These are phyloP conservation scores for Anguilla pacifica DNA, from an alignment of 2,797 vertebrate species.

Conservation along the genomic window DNA sequence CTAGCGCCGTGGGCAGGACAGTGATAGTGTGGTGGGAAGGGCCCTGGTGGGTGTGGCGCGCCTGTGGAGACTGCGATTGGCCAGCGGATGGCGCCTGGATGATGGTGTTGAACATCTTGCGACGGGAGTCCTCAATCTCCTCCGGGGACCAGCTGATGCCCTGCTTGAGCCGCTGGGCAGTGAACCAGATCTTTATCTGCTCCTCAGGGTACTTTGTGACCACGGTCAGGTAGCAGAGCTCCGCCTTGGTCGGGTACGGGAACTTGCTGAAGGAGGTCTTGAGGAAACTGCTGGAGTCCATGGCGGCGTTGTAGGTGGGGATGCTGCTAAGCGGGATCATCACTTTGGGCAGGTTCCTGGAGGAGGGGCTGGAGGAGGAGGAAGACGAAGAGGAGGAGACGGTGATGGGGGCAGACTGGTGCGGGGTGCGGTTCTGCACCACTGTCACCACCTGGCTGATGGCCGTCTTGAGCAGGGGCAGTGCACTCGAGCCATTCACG, in stretches of 20 bases:
- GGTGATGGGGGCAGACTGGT: conserved; percentile 61
- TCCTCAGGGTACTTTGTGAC: conserved; percentile 98
- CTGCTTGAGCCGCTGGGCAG: conserved; percentile 95
- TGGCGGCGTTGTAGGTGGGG: conserved; percentile 91
- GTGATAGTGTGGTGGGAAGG: conserved; percentile 79
- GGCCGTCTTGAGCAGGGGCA: conserved; percentile 83
- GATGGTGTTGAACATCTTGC: conserved; percentile 98
- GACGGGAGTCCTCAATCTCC: conserved; percentile 94
- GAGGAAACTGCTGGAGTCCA: conserved; percentile 98
- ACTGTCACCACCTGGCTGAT: conserved; percentile 81
- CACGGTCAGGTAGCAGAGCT: conserved; percentile 96
- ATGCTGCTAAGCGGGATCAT: conserved; percentile 99
- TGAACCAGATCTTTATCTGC: conserved; percentile 99
- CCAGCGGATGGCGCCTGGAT: conserved; percentile 78
- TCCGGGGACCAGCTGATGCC: conserved; percentile 99
- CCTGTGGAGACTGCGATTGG: conserved; percentile 67
- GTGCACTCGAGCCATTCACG: conserved; percentile 76
- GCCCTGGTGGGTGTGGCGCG: conserved; percentile 73
- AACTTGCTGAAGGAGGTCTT: conserved; percentile 98
- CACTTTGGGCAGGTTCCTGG: conserved; percentile 90
- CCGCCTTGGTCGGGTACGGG: conserved; percentile 96
- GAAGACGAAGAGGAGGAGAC: conserved; percentile 54
- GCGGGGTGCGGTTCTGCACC: conserved; percentile 71
- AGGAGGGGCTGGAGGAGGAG: conserved; percentile 70
- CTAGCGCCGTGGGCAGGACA: conserved; percentile 76